A percentile compares a stretch with the other conserved stretches of the same genome.
phyloP scores from a whole-genome alignment of 2,113 vertebrate species.

The Perca schrenkii region DNA sequence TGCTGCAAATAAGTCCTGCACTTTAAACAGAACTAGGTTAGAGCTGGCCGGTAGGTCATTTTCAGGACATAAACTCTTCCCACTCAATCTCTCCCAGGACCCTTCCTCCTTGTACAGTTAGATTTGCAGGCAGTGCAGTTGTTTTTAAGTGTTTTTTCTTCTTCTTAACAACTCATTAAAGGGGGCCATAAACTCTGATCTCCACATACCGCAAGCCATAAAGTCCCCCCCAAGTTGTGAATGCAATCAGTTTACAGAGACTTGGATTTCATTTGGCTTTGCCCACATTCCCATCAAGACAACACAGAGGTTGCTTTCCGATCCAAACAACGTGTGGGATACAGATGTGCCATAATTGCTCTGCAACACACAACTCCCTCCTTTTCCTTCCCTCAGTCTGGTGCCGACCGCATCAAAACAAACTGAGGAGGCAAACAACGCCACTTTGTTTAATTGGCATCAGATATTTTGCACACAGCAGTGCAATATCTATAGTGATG shows the following conservation, averaged over 20 bases:
- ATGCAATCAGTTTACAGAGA: constrained; percentile 45
- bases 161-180: constrained; percentile 64
- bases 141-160: constrained; percentile 38
- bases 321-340: constrained; percentile 29
- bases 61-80: constrained; percentile 68
- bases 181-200: constrained; percentile 63
- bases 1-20: constrained; percentile 55
- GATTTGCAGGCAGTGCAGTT: constrained; percentile 38
- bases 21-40: constrained; percentile 58
- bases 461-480: constrained; percentile 17
- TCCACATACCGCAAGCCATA: constrained; percentile 46
- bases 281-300: constrained; percentile 40
- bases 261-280: constrained; percentile 55
- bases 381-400: constrained; percentile 3
- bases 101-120: constrained; percentile 19
- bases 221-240: constrained; percentile 8
- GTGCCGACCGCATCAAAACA: constrained; percentile 46
- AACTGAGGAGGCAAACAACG: constrained; percentile 12
- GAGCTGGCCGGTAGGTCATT: constrained; percentile 59
- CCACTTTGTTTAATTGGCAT: constrained; percentile 46
- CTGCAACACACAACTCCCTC: constrained; percentile 21
- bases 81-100: constrained; percentile 52
- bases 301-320: constrained; percentile 13
- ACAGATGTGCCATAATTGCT: constrained; percentile 57
- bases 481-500: neutral